Conservation (phyloP, 2,888 invertebrate species). For the Leptinotarsa juncta region DNA sequence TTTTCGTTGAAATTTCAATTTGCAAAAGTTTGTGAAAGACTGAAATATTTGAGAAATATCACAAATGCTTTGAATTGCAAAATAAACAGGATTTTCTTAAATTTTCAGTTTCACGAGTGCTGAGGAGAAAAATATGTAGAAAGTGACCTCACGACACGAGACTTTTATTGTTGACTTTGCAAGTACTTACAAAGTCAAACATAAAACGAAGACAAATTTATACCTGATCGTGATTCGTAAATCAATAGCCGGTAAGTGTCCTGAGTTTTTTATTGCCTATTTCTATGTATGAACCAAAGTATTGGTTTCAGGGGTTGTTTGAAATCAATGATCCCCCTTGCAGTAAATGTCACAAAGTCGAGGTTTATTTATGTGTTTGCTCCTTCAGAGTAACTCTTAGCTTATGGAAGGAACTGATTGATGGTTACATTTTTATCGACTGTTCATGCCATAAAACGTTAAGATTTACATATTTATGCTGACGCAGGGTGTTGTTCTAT, state of each 20-base stretch:
- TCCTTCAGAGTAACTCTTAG: constrained; percentile 6
- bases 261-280: constrained; percentile 25
- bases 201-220: not conserved
- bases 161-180: not conserved
- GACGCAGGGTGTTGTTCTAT: constrained; percentile 19
- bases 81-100: no score
- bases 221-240: not conserved
- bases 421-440: constrained; percentile 28
- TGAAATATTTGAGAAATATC: no score
- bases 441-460: constrained; percentile 29
- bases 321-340: constrained; percentile 48
- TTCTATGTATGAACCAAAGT: constrained; percentile 24
- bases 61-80: no score
- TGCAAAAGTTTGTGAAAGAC: no score
- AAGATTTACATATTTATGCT: constrained; percentile 20
- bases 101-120: no score
- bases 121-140: no score
- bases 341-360: constrained; percentile 41
- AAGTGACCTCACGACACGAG: no score
- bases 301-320: constrained; percentile 20
- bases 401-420: constrained; percentile 20
- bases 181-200: not conserved
- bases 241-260: constrained; percentile 20
- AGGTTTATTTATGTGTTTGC: constrained; percentile 40
- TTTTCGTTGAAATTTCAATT: no score